Percentiles rank a stretch among this genome's conserved stretches.
Evolutionary conservation across 2,888 invertebrate species (phyloP).

Genomic region (Myathropa florea): DNA sequence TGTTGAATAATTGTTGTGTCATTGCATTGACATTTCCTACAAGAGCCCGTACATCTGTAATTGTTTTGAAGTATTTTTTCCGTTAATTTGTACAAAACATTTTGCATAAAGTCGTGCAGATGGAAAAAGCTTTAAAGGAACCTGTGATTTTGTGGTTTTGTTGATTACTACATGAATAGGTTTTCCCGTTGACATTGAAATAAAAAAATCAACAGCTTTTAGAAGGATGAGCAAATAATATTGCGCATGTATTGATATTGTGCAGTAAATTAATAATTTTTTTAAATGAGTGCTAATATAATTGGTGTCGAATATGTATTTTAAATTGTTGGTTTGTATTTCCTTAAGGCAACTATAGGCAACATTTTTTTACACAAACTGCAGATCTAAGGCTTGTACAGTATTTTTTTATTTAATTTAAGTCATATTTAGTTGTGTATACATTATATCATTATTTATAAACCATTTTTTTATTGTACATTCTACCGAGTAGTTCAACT

Average conservation of each 20-base stretch:
- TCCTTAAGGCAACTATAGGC: too few relatives aligned
- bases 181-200: neutral
- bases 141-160: neutral
- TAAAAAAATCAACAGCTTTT: neutral
- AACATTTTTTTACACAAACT: too few relatives aligned
- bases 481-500: too few relatives aligned
- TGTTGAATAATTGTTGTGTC: neutral
- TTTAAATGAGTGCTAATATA: too few relatives aligned
- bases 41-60: neutral
- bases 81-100: neutral
- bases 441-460: too few relatives aligned
- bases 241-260: neutral
- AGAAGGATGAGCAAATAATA: neutral
- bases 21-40: neutral
- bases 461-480: too few relatives aligned
- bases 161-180: neutral
- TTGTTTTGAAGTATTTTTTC: neutral
- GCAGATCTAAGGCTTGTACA: too few relatives aligned
- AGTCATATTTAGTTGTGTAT: too few relatives aligned
- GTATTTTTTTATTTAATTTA: too few relatives aligned
- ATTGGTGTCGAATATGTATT: too few relatives aligned
- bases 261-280: neutral
- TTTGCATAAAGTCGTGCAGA: neutral
- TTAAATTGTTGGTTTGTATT: too few relatives aligned
- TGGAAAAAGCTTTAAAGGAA: neutral